Conservation (phyloP, 2,797 vertebrate genomes). For the Pipistrellus kuhlii region DNA sequence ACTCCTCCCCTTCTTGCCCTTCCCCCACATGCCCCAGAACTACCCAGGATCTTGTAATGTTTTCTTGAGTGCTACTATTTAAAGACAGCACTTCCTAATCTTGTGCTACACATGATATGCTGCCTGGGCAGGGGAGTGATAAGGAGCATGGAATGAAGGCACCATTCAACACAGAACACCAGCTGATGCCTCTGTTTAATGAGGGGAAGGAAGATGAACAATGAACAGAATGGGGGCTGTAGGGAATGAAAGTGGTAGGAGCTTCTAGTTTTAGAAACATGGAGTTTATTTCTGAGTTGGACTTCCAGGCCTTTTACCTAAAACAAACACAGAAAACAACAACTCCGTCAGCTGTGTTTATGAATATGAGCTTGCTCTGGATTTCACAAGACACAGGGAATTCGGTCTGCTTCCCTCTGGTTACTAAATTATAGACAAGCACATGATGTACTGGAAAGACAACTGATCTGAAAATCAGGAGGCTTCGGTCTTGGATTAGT, state of each 20-base stretch:
- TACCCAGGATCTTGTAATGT: not conserved
- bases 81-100: conserved; percentile 54
- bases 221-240: not conserved
- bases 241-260: not conserved
- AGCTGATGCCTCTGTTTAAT: conserved; percentile 51
- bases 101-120: not conserved
- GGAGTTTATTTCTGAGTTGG: conserved; percentile 53
- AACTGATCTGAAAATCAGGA: conserved; percentile 26
- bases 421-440: conserved; percentile 42
- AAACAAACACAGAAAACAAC: conserved; percentile 70
- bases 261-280: conserved; percentile 15
- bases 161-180: not conserved
- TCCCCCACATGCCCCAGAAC: not conserved
- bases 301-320: conserved; percentile 59
- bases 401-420: conserved; percentile 46
- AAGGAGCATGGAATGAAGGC: not conserved
- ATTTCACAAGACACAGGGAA: conserved; percentile 52
- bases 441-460: conserved; percentile 10
- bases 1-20: not conserved
- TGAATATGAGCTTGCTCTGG: conserved; percentile 40
- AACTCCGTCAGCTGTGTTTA: conserved; percentile 71
- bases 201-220: conserved; percentile 44
- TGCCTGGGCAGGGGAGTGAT: not conserved
- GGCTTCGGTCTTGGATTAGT: not conserved
- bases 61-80: conserved; percentile 48